A percentile compares a stretch with the other conserved stretches of the same genome.
phyloP scores from a whole-genome alignment of 1,140 invertebrate genomes.

The Andrena cerasifolii region DNA sequence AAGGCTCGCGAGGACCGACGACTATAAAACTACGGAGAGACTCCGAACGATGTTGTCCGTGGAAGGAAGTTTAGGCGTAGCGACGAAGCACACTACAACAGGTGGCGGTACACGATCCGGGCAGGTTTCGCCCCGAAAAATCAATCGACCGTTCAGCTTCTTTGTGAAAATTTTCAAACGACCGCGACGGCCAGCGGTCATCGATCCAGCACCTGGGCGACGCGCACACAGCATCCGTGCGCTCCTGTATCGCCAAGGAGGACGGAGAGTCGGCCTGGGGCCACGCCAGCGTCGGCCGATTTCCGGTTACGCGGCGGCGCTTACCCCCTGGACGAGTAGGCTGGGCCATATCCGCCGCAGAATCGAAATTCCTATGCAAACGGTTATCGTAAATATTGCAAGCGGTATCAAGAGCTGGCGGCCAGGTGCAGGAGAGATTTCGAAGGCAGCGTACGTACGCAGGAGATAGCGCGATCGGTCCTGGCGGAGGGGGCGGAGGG shows the following conservation, averaged over 20 bases:
- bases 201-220: background rate
- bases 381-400: conserved; percentile 55
- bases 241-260: background rate
- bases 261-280: background rate
- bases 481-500: background rate
- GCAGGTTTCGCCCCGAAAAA: background rate
- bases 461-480: conserved; percentile 17
- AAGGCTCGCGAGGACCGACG: no score
- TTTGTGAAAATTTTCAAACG: conserved; percentile 35
- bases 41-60: no score
- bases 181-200: background rate
- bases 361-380: conserved; percentile 46
- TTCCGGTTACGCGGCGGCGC: background rate
- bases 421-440: conserved; percentile 54
- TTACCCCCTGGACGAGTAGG: no score
- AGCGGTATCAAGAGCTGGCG: conserved; percentile 46
- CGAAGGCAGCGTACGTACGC: conserved; percentile 50
- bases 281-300: background rate
- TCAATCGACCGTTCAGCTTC: conserved; percentile 40
- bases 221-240: background rate
- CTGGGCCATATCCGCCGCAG: conserved; percentile 18
- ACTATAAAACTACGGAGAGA: no score
- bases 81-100: conserved; percentile 18
- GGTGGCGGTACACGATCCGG: conserved; percentile 37
- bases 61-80: background rate